Conservation (phyloP, 2,888 invertebrate species). For the Drosophila sordidapex region DNA sequence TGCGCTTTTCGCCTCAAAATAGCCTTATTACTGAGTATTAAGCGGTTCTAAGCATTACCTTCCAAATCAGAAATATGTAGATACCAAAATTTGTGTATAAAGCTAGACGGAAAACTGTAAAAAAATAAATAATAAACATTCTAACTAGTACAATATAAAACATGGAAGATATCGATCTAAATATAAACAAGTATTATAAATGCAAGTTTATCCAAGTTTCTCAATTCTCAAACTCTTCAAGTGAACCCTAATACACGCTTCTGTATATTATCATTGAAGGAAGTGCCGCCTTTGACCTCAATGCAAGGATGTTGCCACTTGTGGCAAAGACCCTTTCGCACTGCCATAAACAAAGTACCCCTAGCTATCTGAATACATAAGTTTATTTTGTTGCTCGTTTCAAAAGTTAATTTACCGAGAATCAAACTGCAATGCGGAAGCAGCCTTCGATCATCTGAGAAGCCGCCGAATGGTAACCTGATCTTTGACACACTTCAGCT, state of each 20-base stretch:
- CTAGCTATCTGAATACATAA: slow-evolving; percentile 25
- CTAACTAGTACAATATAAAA: not conserved
- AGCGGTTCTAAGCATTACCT: not conserved
- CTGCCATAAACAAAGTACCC: slow-evolving; percentile 56
- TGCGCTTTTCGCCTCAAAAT: not conserved
- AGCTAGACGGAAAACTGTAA: not conserved
- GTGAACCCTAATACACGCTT: not conserved
- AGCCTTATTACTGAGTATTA: not conserved
- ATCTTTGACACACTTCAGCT: slow-evolving; percentile 76
- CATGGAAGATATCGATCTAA: not conserved
- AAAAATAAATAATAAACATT: not conserved
- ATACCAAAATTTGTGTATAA: not conserved
- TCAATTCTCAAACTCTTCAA: not conserved
- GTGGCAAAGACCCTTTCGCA: slow-evolving; percentile 21
- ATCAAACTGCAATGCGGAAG: slow-evolving; percentile 70
- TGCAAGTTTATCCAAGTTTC: not conserved
- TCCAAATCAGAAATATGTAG: not conserved
- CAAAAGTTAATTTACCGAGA: slow-evolving; percentile 78
- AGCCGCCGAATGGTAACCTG: slow-evolving; percentile 65
- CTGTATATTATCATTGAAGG: slow-evolving; percentile 5
- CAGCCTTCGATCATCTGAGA: slow-evolving; percentile 54
- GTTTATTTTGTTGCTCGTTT: slow-evolving; percentile 49
- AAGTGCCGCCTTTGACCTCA: slow-evolving; percentile 40
- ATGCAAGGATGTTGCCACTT: slow-evolving; percentile 66
- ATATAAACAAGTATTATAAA: not conserved